These are phyloP conservation scores for Acromyrmex charruanus DNA, from an alignment of 1,140 invertebrate genomes.

Conservation along the genomic window DNA sequence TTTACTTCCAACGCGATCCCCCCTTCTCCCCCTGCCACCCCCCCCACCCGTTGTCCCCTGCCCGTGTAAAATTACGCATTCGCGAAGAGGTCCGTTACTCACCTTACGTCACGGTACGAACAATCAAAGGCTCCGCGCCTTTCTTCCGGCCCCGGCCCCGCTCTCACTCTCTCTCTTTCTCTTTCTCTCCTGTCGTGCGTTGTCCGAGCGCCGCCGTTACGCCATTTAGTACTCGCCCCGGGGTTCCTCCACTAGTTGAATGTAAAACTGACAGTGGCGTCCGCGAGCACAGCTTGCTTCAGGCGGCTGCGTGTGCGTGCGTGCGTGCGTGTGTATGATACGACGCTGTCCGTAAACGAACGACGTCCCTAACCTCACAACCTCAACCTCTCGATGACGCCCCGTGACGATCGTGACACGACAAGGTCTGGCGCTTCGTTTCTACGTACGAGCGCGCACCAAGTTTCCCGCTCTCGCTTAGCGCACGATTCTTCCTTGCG, in stretches of 20 bases:
- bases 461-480: not conserved
- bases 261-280: constrained; percentile 37
- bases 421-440: not conserved
- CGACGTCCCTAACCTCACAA: constrained; percentile 63
- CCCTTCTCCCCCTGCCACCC: too few relatives aligned
- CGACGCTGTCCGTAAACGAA: constrained; percentile 1
- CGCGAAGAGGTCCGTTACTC: constrained; percentile 81
- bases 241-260: constrained; percentile 22
- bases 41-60: too few relatives aligned
- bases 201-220: constrained; percentile 61
- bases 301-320: not conserved
- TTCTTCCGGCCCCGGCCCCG: constrained; percentile 29
- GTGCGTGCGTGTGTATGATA: not conserved
- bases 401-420: not conserved
- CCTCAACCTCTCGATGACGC: not conserved
- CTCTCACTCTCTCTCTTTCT: not conserved
- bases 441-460: not conserved
- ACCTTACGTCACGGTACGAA: constrained; percentile 81
- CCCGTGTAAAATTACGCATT: constrained; percentile 57
- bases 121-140: constrained; percentile 61
- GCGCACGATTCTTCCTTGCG: not conserved
- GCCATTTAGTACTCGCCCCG: constrained; percentile 69
- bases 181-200: not conserved
- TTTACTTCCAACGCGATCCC: too few relatives aligned
- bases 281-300: constrained; percentile 7